Evolutionary conservation across 2,113 vertebrate genomes (phyloP).

Genomic region (Oryzias javanicus): DNA sequence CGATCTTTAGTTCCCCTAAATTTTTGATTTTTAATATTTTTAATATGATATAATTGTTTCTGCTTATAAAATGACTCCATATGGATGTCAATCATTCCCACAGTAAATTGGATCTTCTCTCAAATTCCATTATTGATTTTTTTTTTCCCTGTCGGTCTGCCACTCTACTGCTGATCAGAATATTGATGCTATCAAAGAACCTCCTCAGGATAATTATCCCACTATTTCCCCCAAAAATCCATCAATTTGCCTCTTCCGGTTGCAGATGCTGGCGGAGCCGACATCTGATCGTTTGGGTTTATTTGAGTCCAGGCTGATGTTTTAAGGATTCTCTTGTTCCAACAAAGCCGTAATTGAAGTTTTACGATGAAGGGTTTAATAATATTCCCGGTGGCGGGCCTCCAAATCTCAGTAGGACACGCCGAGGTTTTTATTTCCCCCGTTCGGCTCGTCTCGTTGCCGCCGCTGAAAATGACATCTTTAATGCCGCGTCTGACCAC

Average conservation of each 20-base stretch:
- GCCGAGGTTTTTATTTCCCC: background rate
- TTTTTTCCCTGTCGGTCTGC: conserved; percentile 89
- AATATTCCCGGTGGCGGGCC: background rate
- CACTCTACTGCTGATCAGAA: conserved; percentile 87
- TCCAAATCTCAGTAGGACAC: background rate
- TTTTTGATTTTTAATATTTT: no score
- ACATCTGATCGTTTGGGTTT: conserved; percentile 6
- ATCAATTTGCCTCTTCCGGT: conserved; percentile 93
- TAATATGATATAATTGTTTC: no score
- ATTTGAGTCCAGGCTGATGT: background rate
- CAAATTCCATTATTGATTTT: conserved; percentile 91
- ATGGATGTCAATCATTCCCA: conserved; percentile 85
- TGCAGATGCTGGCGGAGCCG: conserved; percentile 71
- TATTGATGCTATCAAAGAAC: conserved; percentile 92
- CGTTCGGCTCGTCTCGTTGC: conserved; percentile 9
- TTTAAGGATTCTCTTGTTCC: background rate
- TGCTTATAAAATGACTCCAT: background rate
- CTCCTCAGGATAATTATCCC: conserved; percentile 90
- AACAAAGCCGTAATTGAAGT: background rate
- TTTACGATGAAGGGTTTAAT: background rate
- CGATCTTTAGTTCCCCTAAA: no score
- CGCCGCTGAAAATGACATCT: conserved; percentile 12
- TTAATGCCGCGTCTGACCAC: conserved; percentile 55
- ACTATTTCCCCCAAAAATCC: conserved; percentile 83
- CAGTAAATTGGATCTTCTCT: conserved; percentile 98